phyloP scores from a whole-genome alignment of 2,888 invertebrate species.

The Gisinianus flammeolus region DNA sequence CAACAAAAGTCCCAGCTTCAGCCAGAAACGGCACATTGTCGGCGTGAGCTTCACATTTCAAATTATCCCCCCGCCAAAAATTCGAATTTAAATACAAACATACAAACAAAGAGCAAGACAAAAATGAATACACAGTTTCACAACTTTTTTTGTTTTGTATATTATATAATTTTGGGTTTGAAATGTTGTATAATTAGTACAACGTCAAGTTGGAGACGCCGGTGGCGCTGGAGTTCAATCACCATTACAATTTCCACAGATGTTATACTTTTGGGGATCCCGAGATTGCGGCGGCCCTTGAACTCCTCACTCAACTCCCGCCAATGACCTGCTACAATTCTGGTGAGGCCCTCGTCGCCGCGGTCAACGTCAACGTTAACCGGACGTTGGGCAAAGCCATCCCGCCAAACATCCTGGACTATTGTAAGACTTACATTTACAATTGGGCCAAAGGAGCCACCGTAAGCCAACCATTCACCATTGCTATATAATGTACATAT shows the following conservation, averaged over 20 bases:
- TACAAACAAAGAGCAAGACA: too few species aligned
- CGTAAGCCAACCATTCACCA: too few species aligned
- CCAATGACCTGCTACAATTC: too few species aligned
- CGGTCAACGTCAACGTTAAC: too few species aligned
- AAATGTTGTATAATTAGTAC: too few species aligned
- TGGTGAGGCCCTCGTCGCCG: too few species aligned
- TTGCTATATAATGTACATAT: not conserved
- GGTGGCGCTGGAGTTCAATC: not conserved
- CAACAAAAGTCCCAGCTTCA: constrained; percentile 4
- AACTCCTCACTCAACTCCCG: too few species aligned
- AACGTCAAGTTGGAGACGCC: not conserved
- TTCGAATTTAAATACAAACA: constrained; percentile 20
- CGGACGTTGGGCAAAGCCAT: too few species aligned
- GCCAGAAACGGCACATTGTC: constrained; percentile 1
- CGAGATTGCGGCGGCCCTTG: not conserved
- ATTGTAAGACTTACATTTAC: not conserved
- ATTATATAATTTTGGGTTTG: too few species aligned
- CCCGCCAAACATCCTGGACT: not conserved
- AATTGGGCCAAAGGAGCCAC: constrained; percentile 2
- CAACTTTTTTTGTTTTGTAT: not conserved
- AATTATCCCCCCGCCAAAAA: not conserved
- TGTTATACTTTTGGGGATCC: not conserved
- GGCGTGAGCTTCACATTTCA: not conserved
- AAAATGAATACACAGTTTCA: not conserved
- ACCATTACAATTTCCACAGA: not conserved